Evolutionary conservation across 2,797 vertebrate species (phyloP).

Genomic region (Alexandromys oeconomus): DNA sequence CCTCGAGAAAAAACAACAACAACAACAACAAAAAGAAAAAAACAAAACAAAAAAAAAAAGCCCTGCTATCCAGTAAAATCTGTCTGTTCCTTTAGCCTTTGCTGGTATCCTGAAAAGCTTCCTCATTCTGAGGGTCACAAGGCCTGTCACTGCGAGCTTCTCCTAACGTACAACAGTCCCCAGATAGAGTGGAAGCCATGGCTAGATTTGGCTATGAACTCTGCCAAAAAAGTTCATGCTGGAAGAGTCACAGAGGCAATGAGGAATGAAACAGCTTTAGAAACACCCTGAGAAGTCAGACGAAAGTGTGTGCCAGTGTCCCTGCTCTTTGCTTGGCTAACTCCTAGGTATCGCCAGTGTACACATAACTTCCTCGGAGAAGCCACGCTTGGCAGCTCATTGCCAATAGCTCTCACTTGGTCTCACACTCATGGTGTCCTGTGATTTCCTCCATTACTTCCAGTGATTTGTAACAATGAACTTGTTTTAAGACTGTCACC

Average conservation of each 20-base stretch:
- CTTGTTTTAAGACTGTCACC: neutral
- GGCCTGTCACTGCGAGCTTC: neutral
- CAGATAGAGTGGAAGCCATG: neutral
- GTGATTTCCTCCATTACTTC: neutral
- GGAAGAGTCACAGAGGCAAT: conserved; percentile 1
- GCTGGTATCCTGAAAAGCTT: neutral
- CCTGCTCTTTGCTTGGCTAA: neutral
- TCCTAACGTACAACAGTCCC: neutral
- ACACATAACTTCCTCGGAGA: conserved; percentile 26
- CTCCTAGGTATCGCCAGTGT: neutral
- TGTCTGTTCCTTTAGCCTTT: conserved; percentile 10
- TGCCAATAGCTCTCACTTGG: neutral
- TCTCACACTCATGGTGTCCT: neutral
- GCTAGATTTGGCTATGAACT: neutral
- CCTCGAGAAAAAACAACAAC: no score
- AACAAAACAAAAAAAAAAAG: no score
- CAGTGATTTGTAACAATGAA: neutral
- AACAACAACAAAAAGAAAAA: no score
- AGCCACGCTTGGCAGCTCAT: neutral
- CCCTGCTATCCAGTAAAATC: neutral
- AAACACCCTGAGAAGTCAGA: neutral
- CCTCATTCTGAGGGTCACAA: neutral
- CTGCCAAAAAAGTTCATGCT: neutral
- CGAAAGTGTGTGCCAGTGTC: neutral
- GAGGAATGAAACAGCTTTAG: neutral